Conservation (phyloP, 2,113 vertebrate species). For the Verasper variegatus region DNA sequence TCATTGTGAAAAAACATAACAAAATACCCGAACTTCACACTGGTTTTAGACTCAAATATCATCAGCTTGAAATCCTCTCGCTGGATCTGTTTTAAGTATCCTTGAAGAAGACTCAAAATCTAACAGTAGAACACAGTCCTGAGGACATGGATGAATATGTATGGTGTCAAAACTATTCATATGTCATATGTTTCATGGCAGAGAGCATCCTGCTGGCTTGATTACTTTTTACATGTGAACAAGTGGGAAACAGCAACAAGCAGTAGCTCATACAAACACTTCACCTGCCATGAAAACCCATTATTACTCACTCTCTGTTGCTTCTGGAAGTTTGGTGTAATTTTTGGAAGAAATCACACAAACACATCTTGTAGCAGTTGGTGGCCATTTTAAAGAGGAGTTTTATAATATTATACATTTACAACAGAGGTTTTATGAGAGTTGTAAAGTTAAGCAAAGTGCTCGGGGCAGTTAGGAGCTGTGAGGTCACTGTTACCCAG, state of each 20-base stretch:
- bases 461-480: neutral
- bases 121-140: neutral
- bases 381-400: slow-evolving; percentile 13
- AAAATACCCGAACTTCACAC: neutral
- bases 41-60: neutral
- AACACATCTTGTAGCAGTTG: slow-evolving; percentile 21
- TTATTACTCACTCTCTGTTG: neutral
- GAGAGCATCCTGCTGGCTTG: neutral
- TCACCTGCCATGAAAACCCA: slow-evolving; percentile 7
- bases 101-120: neutral
- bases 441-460: slow-evolving; percentile 10
- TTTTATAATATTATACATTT: slow-evolving; percentile 18
- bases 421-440: slow-evolving; percentile 38
- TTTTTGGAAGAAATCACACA: neutral
- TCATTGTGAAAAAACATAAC: neutral
- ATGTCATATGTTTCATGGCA: slow-evolving; percentile 1
- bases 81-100: neutral
- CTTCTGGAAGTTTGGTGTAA: neutral
- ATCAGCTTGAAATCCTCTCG: neutral
- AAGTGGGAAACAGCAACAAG: neutral
- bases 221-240: slow-evolving; percentile 8
- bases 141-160: slow-evolving; percentile 4
- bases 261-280: neutral
- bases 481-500: slow-evolving; percentile 29
- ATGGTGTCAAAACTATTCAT: neutral